Percentiles rank a stretch among this genome's conserved stretches.
Evolutionary conservation across 1,140 invertebrate genomes (phyloP).

Genomic region (Euura lappo): DNA sequence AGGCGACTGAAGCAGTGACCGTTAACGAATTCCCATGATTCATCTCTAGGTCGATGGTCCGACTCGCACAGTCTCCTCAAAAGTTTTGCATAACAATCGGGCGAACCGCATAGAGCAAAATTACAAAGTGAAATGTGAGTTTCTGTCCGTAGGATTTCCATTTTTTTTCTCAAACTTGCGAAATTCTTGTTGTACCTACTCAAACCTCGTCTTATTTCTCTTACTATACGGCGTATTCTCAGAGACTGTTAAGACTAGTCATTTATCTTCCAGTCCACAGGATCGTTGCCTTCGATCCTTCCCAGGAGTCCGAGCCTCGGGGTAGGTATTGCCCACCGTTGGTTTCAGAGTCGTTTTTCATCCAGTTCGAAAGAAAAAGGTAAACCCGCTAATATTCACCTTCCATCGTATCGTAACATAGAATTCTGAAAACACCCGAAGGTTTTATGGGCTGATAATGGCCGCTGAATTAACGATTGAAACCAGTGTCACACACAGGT

Average conservation of each 20-base stretch:
- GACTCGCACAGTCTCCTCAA: not conserved
- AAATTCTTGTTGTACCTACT: conserved; percentile 26
- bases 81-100: not conserved
- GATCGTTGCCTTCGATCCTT: not conserved
- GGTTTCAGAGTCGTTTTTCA: not conserved
- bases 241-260: not conserved
- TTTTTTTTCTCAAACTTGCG: conserved; percentile 25
- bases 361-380: not conserved
- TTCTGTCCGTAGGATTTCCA: no score
- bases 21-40: conserved; percentile 37
- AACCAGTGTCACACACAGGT: no score
- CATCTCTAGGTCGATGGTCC: conserved; percentile 19
- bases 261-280: not conserved
- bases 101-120: not conserved
- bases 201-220: conserved; percentile 20
- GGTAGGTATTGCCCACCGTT: no score
- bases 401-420: no score
- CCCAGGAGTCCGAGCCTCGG: no score
- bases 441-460: no score
- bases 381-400: no score
- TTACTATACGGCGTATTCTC: no score
- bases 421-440: no score
- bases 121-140: not conserved
- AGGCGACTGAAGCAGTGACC: conserved; percentile 28
- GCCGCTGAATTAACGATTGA: no score